A percentile compares a stretch with the other conserved stretches of the same genome.
phyloP scores from a whole-genome alignment of 1,140 invertebrate genomes.

The Drosophila cardini region DNA sequence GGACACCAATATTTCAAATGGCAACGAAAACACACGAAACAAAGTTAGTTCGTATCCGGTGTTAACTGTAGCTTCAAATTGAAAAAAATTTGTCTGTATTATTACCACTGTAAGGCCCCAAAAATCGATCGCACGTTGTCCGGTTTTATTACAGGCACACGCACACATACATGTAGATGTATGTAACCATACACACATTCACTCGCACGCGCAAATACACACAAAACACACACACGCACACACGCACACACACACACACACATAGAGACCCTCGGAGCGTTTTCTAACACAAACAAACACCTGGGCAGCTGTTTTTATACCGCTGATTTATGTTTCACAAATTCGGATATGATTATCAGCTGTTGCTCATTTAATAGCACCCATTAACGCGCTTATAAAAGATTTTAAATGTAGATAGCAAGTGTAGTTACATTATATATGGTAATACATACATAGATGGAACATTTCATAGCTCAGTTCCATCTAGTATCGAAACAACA shows the following conservation, averaged over 20 bases:
- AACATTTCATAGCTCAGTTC: constrained; percentile 11
- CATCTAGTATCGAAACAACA: constrained; percentile 48
- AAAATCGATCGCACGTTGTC: constrained; percentile 76
- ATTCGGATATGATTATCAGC: constrained; percentile 36
- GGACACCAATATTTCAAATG: not conserved
- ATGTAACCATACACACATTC: not conserved
- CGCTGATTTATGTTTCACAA: constrained; percentile 19
- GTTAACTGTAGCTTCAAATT: constrained; percentile 4
- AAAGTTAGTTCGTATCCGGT: not conserved
- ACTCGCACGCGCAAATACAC: not conserved
- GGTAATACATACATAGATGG: not conserved
- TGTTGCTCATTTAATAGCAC: constrained; percentile 25
- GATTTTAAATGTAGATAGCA: constrained; percentile 12
- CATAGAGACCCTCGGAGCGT: not conserved
- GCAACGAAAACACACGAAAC: not conserved
- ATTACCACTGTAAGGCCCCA: constrained; percentile 40
- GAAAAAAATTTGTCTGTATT: constrained; percentile 32
- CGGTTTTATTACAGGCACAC: constrained; percentile 54
- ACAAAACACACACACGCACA: constrained; percentile 28
- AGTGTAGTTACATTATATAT: constrained; percentile 8
- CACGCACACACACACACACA: constrained; percentile 28
- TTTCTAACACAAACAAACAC: constrained; percentile 32
- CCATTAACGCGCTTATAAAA: constrained; percentile 13
- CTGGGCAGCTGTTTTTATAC: constrained; percentile 62
- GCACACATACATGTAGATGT: not conserved